A percentile compares a stretch with the other conserved stretches of the same genome.
Conservation (phyloP, 2,113 vertebrate genomes). For the Brachyistius frenatus region DNA sequence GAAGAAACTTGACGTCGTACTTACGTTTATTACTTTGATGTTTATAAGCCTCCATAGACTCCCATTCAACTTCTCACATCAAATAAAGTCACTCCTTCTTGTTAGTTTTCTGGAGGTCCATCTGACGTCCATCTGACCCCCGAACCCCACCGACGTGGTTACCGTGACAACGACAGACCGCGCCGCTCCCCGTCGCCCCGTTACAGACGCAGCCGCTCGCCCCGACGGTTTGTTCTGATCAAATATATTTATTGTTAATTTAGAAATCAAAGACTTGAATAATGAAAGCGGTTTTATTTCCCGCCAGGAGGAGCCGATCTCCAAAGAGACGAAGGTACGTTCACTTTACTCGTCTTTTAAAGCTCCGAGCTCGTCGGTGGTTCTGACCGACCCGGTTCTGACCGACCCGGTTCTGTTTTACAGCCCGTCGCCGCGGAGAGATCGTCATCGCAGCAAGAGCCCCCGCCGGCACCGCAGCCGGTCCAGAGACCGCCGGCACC, state of each 20-base stretch:
- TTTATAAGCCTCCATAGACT: no score
- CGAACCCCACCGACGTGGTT: constrained; percentile 93
- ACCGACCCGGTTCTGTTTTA: neutral
- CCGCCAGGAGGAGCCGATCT: constrained; percentile 93
- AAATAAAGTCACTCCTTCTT: no score
- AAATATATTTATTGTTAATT: no score
- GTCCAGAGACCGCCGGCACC: constrained; percentile 94
- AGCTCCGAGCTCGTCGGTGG: neutral
- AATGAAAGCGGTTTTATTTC: neutral
- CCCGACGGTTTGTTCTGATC: constrained; percentile 85
- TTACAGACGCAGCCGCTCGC: constrained; percentile 94
- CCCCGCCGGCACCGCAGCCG: constrained; percentile 94
- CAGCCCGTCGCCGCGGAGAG: constrained; percentile 92
- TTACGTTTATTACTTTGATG: no score
- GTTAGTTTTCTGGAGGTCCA: no score
- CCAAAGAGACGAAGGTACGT: constrained; percentile 95
- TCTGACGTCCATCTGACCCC: no score
- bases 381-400: neutral
- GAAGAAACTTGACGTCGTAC: no score
- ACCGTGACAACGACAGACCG: constrained; percentile 94
- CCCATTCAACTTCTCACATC: no score
- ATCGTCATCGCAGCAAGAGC: constrained; percentile 97
- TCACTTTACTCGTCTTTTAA: neutral
- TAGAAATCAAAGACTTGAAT: no score
- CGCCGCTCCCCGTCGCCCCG: constrained; percentile 93